Percentiles rank a stretch among this genome's conserved stretches.
Evolutionary conservation across 1,140 invertebrate genomes (phyloP).

Genomic region (Marisa cornuarietis): DNA sequence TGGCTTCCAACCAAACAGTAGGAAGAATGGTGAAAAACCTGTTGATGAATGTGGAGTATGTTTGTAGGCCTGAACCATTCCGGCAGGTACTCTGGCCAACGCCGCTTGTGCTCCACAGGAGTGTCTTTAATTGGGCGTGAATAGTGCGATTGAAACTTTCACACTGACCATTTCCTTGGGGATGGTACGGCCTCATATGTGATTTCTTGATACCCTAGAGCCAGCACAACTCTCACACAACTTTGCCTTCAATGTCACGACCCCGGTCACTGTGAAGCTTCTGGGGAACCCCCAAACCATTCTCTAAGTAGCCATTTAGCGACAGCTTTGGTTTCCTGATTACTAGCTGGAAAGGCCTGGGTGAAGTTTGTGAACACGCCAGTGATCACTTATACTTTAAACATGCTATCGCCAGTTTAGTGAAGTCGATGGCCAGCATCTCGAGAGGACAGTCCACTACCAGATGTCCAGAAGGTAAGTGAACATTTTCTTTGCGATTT

Average conservation of each 20-base stretch:
- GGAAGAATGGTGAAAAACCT: conserved; percentile 31
- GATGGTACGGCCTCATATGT: conserved; percentile 36
- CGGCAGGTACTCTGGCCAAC: conserved; percentile 32
- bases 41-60: conserved; percentile 30
- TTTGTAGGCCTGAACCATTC: conserved; percentile 36
- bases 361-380: conserved; percentile 35
- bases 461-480: conserved; percentile 7
- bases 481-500: not conserved
- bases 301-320: conserved; percentile 33
- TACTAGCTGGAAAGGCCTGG: conserved; percentile 29
- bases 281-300: conserved; percentile 33
- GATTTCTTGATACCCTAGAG: conserved; percentile 34
- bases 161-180: conserved; percentile 35
- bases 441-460: conserved; percentile 26
- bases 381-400: conserved; percentile 34
- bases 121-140: conserved; percentile 32
- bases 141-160: conserved; percentile 35
- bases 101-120: conserved; percentile 23
- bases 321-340: conserved; percentile 28
- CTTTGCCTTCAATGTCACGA: no score
- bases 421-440: conserved; percentile 37
- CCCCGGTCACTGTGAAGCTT: conserved; percentile 40
- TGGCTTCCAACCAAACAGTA: conserved; percentile 32
- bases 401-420: conserved; percentile 23
- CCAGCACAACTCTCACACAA: conserved; percentile 29